Percentiles rank a stretch among this genome's conserved stretches.
Conservation (phyloP, 2,888 invertebrate species). For the Acanthosoma haemorrhoidale region DNA sequence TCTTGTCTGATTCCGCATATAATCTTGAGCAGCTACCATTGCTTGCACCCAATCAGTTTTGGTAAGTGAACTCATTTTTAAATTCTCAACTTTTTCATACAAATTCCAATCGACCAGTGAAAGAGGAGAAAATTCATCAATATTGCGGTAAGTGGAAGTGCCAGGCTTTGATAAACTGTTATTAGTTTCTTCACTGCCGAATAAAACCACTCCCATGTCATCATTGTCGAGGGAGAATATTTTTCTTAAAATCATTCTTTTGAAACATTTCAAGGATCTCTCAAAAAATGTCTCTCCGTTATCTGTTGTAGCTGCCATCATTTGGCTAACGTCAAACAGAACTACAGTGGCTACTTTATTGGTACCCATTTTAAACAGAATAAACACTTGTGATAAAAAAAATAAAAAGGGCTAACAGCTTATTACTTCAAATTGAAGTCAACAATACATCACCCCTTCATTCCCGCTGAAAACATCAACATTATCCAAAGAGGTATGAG, state of each 20-base stretch:
- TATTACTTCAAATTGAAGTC: too few relatives aligned
- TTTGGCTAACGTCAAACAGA: slow-evolving; percentile 31
- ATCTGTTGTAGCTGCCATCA: slow-evolving; percentile 6
- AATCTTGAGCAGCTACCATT: slow-evolving; percentile 31
- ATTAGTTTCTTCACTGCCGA: slow-evolving; percentile 28
- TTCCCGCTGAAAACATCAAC: too few relatives aligned
- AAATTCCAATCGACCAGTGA: slow-evolving; percentile 27
- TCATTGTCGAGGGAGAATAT: slow-evolving; percentile 35
- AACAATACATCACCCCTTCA: background rate
- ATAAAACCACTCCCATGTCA: slow-evolving; percentile 32
- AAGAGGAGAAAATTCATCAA: slow-evolving; percentile 4
- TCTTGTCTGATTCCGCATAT: slow-evolving; percentile 28
- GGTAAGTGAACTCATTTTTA: background rate
- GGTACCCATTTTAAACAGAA: slow-evolving; percentile 16
- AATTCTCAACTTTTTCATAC: slow-evolving; percentile 15
- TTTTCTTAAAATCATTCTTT: slow-evolving; percentile 34
- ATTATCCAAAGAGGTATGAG: too few relatives aligned
- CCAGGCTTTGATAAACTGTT: slow-evolving; percentile 11
- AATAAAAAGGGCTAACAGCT: too few relatives aligned
- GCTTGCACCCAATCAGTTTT: slow-evolving; percentile 31
- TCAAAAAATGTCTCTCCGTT: slow-evolving; percentile 32
- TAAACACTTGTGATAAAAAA: background rate
- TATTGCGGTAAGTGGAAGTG: background rate
- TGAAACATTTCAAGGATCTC: slow-evolving; percentile 30
- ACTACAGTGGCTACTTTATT: slow-evolving; percentile 34